Conservation (phyloP, 2,797 vertebrate genomes). For the Chromis chromis region DNA sequence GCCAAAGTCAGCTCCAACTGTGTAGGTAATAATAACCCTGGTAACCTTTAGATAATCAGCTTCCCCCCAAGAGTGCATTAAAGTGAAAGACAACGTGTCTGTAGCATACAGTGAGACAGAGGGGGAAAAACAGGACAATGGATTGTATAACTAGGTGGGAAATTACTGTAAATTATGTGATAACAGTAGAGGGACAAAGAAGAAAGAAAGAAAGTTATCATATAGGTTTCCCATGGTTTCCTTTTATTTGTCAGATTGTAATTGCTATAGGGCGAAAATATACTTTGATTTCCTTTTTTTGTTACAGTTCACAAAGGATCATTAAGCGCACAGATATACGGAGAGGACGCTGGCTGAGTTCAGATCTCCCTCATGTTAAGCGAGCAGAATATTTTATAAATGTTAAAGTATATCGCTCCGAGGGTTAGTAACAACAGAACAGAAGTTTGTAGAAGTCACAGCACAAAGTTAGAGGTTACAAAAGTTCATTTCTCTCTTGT, state of each 20-base stretch:
- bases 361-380: constrained; percentile 19
- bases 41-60: constrained; percentile 71
- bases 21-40: constrained; percentile 68
- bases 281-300: neutral
- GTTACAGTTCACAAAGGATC: neutral
- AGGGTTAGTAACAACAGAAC: constrained; percentile 17
- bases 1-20: constrained; percentile 53
- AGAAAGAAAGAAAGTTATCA: constrained; percentile 12
- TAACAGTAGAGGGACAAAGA: constrained; percentile 6
- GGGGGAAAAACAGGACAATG: constrained; percentile 14
- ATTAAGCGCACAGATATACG: neutral
- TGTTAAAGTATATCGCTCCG: constrained; percentile 34
- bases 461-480: constrained; percentile 37
- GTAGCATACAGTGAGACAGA: constrained; percentile 14
- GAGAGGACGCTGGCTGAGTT: neutral
- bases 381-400: constrained; percentile 10
- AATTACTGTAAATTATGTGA: constrained; percentile 34
- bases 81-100: constrained; percentile 48
- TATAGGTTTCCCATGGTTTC: constrained; percentile 5
- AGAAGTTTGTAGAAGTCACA: constrained; percentile 24
- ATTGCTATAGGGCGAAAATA: constrained; percentile 28
- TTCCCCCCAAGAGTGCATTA: constrained; percentile 33
- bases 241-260: constrained; percentile 19
- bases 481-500: constrained; percentile 34
- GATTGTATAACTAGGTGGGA: constrained; percentile 12